Evolutionary conservation across 2,888 invertebrate genomes (phyloP).

Genomic region (Ectobius pallidus): DNA sequence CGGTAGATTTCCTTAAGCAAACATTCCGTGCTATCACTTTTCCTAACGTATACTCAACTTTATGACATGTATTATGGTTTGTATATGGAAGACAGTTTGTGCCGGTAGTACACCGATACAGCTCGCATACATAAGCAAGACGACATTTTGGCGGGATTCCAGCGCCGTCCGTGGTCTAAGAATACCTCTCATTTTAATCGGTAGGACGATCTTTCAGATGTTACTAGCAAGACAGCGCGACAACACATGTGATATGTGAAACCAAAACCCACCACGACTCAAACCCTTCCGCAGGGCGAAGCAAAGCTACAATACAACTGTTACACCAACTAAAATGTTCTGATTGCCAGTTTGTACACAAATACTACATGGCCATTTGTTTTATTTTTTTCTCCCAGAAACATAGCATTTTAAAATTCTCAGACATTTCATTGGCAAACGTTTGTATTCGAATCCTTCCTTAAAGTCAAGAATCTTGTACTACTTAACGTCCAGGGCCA

Average conservation of each 20-base stretch:
- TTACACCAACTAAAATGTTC: not conserved
- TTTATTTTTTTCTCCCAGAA: not conserved
- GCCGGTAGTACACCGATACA: not conserved
- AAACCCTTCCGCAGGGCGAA: not conserved
- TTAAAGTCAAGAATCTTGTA: no score
- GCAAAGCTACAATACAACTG: not conserved
- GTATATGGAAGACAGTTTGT: no score
- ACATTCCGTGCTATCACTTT: no score
- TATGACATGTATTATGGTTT: no score
- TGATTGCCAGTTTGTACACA: constrained; percentile 13
- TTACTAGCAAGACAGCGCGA: not conserved
- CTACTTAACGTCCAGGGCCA: no score
- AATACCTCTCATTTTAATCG: constrained; percentile 31
- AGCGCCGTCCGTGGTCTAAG: constrained; percentile 21
- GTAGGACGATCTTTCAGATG: constrained; percentile 15
- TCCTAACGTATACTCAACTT: no score
- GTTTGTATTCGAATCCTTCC: not conserved
- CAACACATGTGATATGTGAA: not conserved
- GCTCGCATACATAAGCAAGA: not conserved
- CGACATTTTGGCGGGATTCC: constrained; percentile 22
- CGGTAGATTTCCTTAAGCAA: no score
- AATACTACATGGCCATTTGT: constrained; percentile 6
- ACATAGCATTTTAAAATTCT: not conserved
- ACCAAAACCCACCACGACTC: not conserved
- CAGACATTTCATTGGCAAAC: not conserved